Base-by-base conservation (phyloP, 2,888 invertebrate genomes). In the Coleophora deauratella region DNA sequence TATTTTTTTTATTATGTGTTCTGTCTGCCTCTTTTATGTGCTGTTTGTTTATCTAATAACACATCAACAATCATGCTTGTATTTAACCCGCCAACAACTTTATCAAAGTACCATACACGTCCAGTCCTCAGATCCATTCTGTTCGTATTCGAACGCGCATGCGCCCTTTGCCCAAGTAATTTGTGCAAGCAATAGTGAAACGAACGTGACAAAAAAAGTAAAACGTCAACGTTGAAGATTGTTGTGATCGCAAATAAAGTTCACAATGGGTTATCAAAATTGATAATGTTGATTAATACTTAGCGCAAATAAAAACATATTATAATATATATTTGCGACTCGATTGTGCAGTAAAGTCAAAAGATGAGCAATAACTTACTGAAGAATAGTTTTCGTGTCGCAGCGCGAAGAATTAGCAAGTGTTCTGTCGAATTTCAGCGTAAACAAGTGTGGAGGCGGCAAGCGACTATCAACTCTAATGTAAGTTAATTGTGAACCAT, bases 241-340 rank as follows among this genome's bases (percentile, higher is more conserved):
- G 21, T 21, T 21, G 21, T 21, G 21, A 21, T 21, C 21, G 21
- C 21, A 21, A 21, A 49, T 72, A 78, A 51, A 75, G 84, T 79
- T 84, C 82, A 81, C 47, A 72, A 58, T 82, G 66, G 82, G 84
- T 84, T 84, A 84, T 82, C 84, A 65, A 41, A 47, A 46, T 40
- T 59, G 75, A 75, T 80, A 74, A 71, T 62, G 52, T 59, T 51
- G 46, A 51, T 43, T n/a, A n/a, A 42, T 52, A 56, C 65, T 62
- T 45, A 59, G 45, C 55, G 50, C 49, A 55, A 67, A 59, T 51
- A 66, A 65, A 55, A 61, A 57, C 56, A 56, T 48, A 59, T 58
- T 52, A 37, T 35, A 40, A 3, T 4, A 4, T 21, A 4, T 4
- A 21, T 3, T 21, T 21, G 3, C 21, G 21, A 21, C 21, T 21